phyloP scores from a whole-genome alignment of 2,888 invertebrate species.

The Cremastinae sp. region DNA sequence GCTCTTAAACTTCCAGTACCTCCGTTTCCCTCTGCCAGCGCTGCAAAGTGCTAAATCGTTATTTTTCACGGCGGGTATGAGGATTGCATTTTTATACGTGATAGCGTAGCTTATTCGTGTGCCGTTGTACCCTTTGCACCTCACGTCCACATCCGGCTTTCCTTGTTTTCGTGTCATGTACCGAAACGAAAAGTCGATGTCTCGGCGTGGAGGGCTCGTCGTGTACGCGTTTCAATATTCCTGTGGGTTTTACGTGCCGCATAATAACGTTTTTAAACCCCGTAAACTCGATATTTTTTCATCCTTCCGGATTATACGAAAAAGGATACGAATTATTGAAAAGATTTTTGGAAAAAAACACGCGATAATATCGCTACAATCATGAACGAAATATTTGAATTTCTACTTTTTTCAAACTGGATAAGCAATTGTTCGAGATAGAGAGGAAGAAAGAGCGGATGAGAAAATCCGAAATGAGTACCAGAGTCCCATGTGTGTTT shows the following conservation, averaged over 20 bases:
- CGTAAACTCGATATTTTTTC: slow-evolving; percentile 28
- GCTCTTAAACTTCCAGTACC: neutral
- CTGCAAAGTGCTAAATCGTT: slow-evolving; percentile 10
- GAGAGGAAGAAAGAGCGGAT: neutral
- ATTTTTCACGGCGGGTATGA: slow-evolving; percentile 22
- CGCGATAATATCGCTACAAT: no score
- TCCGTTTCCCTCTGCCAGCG: neutral
- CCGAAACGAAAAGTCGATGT: slow-evolving; percentile 37
- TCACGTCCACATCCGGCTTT: slow-evolving; percentile 18
- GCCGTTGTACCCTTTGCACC: slow-evolving; percentile 3
- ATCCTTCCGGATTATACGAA: slow-evolving; percentile 51
- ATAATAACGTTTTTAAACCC: slow-evolving; percentile 25
- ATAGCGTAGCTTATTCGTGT: slow-evolving; percentile 6
- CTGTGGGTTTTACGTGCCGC: neutral
- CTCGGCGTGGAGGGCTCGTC: slow-evolving; percentile 21
- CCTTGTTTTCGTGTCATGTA: slow-evolving; percentile 17
- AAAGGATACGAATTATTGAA: no score
- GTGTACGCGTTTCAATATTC: slow-evolving; percentile 35
- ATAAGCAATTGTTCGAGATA: slow-evolving; percentile 5
- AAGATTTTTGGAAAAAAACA: no score
- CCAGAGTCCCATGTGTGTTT: slow-evolving; percentile 61
- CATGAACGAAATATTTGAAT: no score
- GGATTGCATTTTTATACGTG: slow-evolving; percentile 42
- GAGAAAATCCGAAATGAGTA: slow-evolving; percentile 29
- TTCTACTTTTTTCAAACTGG: slow-evolving; percentile 1